Conservation (phyloP, 2,797 vertebrate species). For the Philypnodon macrostomus region DNA sequence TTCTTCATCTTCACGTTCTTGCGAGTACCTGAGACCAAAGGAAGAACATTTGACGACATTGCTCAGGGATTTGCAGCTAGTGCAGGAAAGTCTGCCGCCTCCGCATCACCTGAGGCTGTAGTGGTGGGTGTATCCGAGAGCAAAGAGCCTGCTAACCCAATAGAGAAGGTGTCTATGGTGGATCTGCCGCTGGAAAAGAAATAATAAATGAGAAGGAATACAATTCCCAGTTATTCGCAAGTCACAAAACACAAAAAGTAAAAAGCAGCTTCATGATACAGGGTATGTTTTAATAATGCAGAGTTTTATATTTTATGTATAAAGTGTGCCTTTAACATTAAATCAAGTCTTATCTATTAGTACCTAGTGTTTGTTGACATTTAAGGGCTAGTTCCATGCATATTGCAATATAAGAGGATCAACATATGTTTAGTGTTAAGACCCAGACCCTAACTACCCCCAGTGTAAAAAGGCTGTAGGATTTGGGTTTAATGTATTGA, state of each 20-base stretch:
- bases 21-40: slow-evolving; percentile 91
- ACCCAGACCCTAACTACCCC: slow-evolving; percentile 38
- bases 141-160: slow-evolving; percentile 49
- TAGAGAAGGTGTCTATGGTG: slow-evolving; percentile 77
- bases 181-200: slow-evolving; percentile 43
- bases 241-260: slow-evolving; percentile 14
- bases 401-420: slow-evolving; percentile 58
- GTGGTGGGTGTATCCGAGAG: slow-evolving; percentile 11
- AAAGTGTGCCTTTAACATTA: slow-evolving; percentile 20
- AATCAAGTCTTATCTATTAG: slow-evolving; percentile 40
- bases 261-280: background rate
- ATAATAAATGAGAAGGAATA: slow-evolving; percentile 5
- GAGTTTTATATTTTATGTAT: slow-evolving; percentile 23
- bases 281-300: slow-evolving; percentile 15
- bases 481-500: slow-evolving; percentile 61
- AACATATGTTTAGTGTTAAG: slow-evolving; percentile 49
- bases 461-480: slow-evolving; percentile 51
- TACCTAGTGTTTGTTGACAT: slow-evolving; percentile 46
- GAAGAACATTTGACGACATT: slow-evolving; percentile 94
- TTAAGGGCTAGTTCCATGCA: slow-evolving; percentile 17
- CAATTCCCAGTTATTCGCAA: slow-evolving; percentile 26
- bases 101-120: slow-evolving; percentile 18
- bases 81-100: background rate
- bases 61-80: slow-evolving; percentile 76
- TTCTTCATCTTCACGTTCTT: slow-evolving; percentile 95